Evolutionary conservation across 92 coral and sea anemone species (phyloP).

Genomic region (Galaxea fascicularis): DNA sequence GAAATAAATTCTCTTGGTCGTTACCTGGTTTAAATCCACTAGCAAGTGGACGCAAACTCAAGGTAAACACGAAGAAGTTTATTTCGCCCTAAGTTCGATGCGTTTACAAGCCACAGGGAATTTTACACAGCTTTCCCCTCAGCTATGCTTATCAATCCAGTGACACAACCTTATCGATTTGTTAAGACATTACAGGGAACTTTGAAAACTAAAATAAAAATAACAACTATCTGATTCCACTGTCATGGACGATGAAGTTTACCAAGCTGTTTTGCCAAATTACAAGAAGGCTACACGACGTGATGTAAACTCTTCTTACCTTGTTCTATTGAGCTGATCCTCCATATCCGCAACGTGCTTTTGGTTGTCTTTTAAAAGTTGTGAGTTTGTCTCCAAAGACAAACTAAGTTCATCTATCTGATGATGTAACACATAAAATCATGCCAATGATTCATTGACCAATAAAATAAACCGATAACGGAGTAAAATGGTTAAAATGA

Average conservation of each 20-base stretch:
- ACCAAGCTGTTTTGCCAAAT: too few species aligned
- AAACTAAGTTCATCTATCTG: constrained; percentile 45
- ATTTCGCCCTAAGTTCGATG: neutral
- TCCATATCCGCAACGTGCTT: constrained; percentile 22
- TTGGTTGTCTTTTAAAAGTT: constrained; percentile 33
- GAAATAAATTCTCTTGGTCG: neutral
- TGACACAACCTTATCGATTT: too few species aligned
- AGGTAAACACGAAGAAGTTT: neutral
- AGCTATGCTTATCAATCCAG: too few species aligned
- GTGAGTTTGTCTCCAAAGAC: constrained; percentile 35
- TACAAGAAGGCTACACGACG: neutral
- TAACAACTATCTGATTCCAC: neutral
- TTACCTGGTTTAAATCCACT: neutral
- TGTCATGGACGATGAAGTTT: neutral
- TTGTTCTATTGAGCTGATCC: constrained; percentile 43
- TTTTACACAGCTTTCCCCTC: neutral
- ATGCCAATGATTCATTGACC: neutral
- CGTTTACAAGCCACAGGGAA: neutral
- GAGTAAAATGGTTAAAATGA: too few species aligned
- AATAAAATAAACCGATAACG: neutral
- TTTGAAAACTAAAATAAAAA: neutral
- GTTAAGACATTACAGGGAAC: neutral
- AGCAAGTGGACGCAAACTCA: neutral
- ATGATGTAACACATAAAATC: neutral
- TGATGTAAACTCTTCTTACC: constrained; percentile 22